A percentile compares a stretch with the other conserved stretches of the same genome.
phyloP scores from a whole-genome alignment of 2,113 vertebrate species.

The Xenopus laevis region DNA sequence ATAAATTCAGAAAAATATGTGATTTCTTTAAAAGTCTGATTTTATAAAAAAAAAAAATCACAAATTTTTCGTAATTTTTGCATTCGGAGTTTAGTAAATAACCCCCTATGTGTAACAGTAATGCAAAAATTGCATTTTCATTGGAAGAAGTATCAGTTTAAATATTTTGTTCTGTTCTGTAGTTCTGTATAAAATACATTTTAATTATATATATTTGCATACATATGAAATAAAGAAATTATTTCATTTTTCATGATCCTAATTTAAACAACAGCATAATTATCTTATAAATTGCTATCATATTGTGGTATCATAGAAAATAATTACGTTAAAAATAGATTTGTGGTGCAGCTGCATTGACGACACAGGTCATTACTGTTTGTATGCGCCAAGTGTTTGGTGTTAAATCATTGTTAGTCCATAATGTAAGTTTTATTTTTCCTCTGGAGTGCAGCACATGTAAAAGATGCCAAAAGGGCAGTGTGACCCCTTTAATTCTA shows the following conservation, averaged over 20 bases:
- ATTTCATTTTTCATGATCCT: not conserved
- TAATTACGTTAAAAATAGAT: constrained; percentile 44
- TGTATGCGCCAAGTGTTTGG: constrained; percentile 47
- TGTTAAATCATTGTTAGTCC: constrained; percentile 51
- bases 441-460: constrained; percentile 44
- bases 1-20: too few relatives aligned
- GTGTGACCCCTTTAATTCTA: constrained; percentile 63
- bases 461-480: constrained; percentile 61
- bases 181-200: too few relatives aligned
- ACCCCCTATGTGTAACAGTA: too few relatives aligned
- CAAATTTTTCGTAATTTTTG: too few relatives aligned
- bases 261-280: constrained; percentile 4
- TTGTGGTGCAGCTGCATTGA: constrained; percentile 41
- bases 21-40: too few relatives aligned
- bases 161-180: too few relatives aligned
- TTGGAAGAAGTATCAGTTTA: too few relatives aligned
- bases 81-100: too few relatives aligned
- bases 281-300: not conserved
- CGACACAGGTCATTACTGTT: constrained; percentile 42
- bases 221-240: too few relatives aligned
- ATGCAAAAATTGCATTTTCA: too few relatives aligned
- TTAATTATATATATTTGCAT: too few relatives aligned
- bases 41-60: too few relatives aligned
- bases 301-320: constrained; percentile 7
- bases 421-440: constrained; percentile 58